Evolutionary conservation across 2,113 vertebrate genomes (phyloP), one percentile per base, ranked within the genome.

Genomic region (Desmodus rotundus): DNA sequence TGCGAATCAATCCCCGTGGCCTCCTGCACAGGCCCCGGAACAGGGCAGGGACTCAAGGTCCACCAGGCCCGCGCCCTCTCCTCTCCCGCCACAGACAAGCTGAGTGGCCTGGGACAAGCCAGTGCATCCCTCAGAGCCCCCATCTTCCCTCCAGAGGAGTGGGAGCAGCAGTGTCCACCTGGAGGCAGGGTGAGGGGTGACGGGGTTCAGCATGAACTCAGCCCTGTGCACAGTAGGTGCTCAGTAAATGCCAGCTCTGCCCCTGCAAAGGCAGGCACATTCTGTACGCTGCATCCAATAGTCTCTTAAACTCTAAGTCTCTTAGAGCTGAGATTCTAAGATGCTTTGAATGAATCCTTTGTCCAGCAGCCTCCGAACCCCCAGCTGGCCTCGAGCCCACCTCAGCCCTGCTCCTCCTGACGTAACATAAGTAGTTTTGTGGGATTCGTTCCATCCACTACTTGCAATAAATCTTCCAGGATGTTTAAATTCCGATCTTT

Each of bases 261-360:
- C 36, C 85, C 26, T 0, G 1, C 43, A 45, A 67, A 31, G 20
- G 16, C 0, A 0, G 43, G 10, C 24, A 12, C 33, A 36, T 33
- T 10, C 70, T 28, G 3, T 31, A 41, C 52, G 28, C 16, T 54
- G n/a, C 43, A 5, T 38, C 56, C 77, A 68, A 0, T n/a, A n/a
- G n/a, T n/a, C n/a, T n/a, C n/a, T n/a, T n/a, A n/a, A n/a, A n/a
- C n/a, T n/a, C n/a, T n/a, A n/a, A n/a, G n/a, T n/a, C n/a, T n/a
- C 26, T 45, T n/a, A 56, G 85, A 89, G 36, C 26, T 2, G 12
- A 50, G 26, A 8, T 31, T 45, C 31, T 9, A 26, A 68, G 85
- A 81, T 5, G 36, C 38, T 14, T 13, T 56, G 67, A 91, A 45
- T 38, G 17, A 38, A 5, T 38, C 41, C 33, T 91, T 72, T 2